These are phyloP conservation scores for Scolopax bukidnonensis DNA, from an alignment of 2,797 vertebrate genomes.

Conservation along the genomic window DNA sequence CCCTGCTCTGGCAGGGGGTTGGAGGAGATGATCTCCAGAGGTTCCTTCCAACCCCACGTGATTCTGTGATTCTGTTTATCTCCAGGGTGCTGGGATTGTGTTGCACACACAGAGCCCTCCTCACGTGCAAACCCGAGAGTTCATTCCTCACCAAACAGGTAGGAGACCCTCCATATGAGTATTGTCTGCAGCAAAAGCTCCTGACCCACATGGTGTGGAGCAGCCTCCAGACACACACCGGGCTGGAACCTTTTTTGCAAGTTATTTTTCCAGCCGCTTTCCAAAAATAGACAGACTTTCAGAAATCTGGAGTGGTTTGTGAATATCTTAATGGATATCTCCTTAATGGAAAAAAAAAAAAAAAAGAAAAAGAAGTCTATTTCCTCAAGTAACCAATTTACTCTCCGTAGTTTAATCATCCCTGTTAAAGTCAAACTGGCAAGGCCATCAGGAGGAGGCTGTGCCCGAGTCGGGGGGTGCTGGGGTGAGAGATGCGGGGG, in stretches of 20 bases:
- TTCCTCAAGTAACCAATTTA: not conserved
- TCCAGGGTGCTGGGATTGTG: not conserved
- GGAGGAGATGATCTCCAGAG: too few species aligned
- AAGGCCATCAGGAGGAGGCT: not conserved
- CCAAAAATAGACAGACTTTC: not conserved
- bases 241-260: not conserved
- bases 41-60: too few species aligned
- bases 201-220: rapidly evolving
- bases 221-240: rapidly evolving
- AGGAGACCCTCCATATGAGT: rapidly evolving
- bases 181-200: too few species aligned
- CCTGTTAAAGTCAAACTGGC: not conserved
- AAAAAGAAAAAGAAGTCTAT: not conserved
- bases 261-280: not conserved
- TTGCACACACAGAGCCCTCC: too few species aligned
- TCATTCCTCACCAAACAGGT: not conserved
- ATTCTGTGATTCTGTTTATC: not conserved
- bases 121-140: rapidly evolving
- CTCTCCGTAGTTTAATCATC: not conserved
- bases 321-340: not conserved
- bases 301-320: not conserved
- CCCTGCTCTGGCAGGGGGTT: too few species aligned
- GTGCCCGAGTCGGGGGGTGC: rapidly evolving
- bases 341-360: not conserved
- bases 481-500: rapidly evolving